A percentile compares a stretch with the other conserved stretches of the same genome.
Evolutionary conservation across 2,797 vertebrate species (phyloP).

Genomic region (Macrochelys suwanniensis): DNA sequence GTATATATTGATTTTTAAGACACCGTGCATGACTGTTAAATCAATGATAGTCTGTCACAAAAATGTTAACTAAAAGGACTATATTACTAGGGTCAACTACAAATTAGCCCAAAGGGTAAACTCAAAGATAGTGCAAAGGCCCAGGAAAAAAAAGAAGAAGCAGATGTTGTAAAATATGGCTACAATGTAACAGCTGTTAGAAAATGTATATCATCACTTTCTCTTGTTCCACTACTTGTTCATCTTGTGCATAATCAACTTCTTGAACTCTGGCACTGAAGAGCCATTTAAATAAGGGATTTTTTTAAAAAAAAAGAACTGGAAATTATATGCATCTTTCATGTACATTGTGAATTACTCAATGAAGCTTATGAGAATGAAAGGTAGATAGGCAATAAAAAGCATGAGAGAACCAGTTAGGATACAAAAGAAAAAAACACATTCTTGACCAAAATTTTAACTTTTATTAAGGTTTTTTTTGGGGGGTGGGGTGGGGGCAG

Average conservation of each 20-base stretch:
- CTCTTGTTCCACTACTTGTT: slow-evolving; percentile 30
- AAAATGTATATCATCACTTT: slow-evolving; percentile 13
- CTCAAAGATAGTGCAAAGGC: slow-evolving; percentile 66
- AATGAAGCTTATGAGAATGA: background rate
- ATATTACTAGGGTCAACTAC: slow-evolving; percentile 78
- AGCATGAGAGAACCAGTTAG: background rate
- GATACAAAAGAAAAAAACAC: background rate
- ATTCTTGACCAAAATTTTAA: background rate
- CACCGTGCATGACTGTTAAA: slow-evolving; percentile 71
- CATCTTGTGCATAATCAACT: background rate
- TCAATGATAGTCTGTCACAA: slow-evolving; percentile 79
- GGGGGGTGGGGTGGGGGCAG: background rate
- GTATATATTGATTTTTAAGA: slow-evolving; percentile 79
- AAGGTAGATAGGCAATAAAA: background rate
- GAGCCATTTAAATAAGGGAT: background rate
- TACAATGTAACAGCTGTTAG: slow-evolving; percentile 75
- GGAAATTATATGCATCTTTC: background rate
- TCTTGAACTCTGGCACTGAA: background rate
- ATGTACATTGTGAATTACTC: background rate
- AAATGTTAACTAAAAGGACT: slow-evolving; percentile 77
- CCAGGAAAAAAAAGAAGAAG: slow-evolving; percentile 41
- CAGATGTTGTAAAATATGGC: slow-evolving; percentile 71
- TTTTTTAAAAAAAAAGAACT: background rate
- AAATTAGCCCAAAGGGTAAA: slow-evolving; percentile 83
- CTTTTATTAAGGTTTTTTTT: background rate